phyloP scores from a whole-genome alignment of 2,113 vertebrate genomes.

The Syngnathus typhle region DNA sequence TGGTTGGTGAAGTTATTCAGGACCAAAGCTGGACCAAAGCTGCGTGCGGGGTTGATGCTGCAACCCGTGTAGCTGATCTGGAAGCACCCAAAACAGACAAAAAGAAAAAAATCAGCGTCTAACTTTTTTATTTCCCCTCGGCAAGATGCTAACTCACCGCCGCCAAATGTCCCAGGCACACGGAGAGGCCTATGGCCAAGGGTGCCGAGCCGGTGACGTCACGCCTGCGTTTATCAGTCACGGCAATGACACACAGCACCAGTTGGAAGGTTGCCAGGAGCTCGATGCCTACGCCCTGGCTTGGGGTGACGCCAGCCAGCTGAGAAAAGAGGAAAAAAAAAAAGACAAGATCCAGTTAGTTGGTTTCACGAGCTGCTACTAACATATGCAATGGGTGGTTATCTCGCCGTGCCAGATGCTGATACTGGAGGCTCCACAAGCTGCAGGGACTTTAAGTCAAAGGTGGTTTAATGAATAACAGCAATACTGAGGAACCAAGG shows the following conservation, averaged over 20 bases:
- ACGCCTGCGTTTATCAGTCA: constrained; percentile 85
- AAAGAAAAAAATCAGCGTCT: background rate
- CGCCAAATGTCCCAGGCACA: constrained; percentile 87
- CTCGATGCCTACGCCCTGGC: constrained; percentile 89
- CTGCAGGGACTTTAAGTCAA: background rate
- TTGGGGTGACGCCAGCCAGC: constrained; percentile 69
- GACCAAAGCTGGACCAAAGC: constrained; percentile 87
- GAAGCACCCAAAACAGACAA: constrained; percentile 10
- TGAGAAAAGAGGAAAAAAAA: constrained; percentile 40
- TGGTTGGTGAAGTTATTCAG: constrained; percentile 80
- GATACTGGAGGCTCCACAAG: constrained; percentile 2
- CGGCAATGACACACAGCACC: constrained; percentile 91
- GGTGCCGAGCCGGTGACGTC: constrained; percentile 86
- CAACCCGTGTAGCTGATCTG: constrained; percentile 97
- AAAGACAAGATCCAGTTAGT: constrained; percentile 13
- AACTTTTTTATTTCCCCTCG: background rate
- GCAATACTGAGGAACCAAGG: background rate
- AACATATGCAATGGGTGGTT: background rate
- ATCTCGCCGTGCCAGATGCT: constrained; percentile 14
- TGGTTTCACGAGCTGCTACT: constrained; percentile 27
- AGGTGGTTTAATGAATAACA: background rate
- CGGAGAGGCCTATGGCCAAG: constrained; percentile 89
- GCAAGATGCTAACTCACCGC: constrained; percentile 75
- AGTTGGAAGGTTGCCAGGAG: constrained; percentile 92
- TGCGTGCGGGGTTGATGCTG: constrained; percentile 94